Base-by-base conservation (phyloP, 2,113 vertebrate genomes). In the Zosterops hypoxanthus region DNA sequence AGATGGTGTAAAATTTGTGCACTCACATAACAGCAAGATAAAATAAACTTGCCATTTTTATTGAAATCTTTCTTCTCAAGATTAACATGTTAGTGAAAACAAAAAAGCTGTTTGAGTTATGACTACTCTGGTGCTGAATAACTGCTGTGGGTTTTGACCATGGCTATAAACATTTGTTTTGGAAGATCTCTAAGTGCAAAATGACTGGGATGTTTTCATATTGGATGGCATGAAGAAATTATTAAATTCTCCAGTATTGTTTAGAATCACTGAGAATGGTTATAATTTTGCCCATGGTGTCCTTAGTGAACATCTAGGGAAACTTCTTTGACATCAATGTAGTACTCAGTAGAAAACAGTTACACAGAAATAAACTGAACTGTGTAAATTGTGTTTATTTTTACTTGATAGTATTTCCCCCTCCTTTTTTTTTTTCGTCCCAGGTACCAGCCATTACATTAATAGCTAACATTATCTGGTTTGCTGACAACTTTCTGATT, bases 371-470 rank as follows among this genome's bases (percentile, higher is more conserved):
- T 65, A 61, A 94, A 70, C 7, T 8, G 44, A 92, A 9, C 52
- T 90, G 8, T 39, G 5, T 71, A 82, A 16, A 28, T 73, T 47
- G 12, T 4, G 11, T 33, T 73, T 60, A 31, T 50, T 63, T 20
- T 46, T 70, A 14, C 20, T 76, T 36, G 17, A 8, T 72, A 55
- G 5, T 56, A 52, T 55, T 72, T 28, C 1, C 2, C 2, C 2
- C 2, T 4, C 5, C 0, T 8, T 23, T 50, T 83, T 47, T 65
- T 15, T 31, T 20, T 4, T 4, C 5, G 22, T 29, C 12, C 10
- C 33, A 99, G 99, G 99, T 99, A 64, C 99, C 99, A 65, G 99
- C 99, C 66, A 98, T 99, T 92, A 99, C 99, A n/a, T 97, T 99
- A 94, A 99, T 98, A 61, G 98, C 99, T 81, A 99, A 99, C 97